A percentile compares a stretch with the other conserved stretches of the same genome.
phyloP scores from a whole-genome alignment of 2,888 invertebrate genomes.

The Zele albiditarsus region DNA sequence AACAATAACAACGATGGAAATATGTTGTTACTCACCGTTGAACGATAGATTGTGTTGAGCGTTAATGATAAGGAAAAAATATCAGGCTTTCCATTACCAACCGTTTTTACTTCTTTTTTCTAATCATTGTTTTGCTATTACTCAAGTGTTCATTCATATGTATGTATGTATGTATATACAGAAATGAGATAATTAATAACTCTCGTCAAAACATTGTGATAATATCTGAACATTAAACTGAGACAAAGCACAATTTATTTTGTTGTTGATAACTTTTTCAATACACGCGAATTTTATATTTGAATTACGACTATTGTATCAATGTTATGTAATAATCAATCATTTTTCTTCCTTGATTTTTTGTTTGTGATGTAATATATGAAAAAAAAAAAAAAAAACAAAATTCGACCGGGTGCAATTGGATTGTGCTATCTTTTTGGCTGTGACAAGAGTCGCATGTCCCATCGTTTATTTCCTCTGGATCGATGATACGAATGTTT shows the following conservation, averaged over 20 bases:
- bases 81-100: not conserved
- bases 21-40: not conserved
- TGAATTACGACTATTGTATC: not conserved
- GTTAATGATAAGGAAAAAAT: not conserved
- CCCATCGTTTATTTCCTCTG: not conserved
- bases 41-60: not conserved
- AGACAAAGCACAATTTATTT: not conserved
- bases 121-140: not conserved
- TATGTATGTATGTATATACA: not conserved
- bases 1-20: not conserved
- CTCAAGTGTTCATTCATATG: not conserved
- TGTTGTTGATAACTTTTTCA: not conserved
- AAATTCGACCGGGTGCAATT: not conserved
- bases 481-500: conserved; percentile 15
- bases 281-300: not conserved
- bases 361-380: not conserved
- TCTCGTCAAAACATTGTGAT: conserved; percentile 3
- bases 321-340: not conserved
- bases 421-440: not conserved
- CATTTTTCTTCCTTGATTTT: not conserved
- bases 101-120: not conserved
- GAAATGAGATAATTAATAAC: not conserved
- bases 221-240: not conserved
- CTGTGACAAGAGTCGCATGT: not conserved
- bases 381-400: no score